Evolutionary conservation across 2,797 vertebrate species (phyloP).

Genomic region (Lagocephalus sceleratus): DNA sequence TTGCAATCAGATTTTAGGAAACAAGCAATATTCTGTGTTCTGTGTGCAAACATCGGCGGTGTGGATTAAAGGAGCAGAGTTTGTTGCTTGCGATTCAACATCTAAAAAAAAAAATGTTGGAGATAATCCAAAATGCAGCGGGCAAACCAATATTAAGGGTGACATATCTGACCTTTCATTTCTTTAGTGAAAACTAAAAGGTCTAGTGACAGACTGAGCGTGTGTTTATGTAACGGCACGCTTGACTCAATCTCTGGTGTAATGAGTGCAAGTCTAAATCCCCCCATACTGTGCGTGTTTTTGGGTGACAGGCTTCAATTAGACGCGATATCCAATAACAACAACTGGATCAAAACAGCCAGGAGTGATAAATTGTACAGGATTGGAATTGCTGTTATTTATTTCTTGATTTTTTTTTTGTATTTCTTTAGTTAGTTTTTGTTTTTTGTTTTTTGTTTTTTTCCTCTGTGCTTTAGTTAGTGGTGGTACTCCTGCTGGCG

Average conservation of each 20-base stretch:
- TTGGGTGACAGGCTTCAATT: conserved; percentile 11
- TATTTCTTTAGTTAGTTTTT: too few species aligned
- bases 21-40: conserved; percentile 28
- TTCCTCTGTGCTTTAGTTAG: too few species aligned
- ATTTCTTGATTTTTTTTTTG: too few species aligned
- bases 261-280: conserved; percentile 35
- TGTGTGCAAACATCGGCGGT: neutral
- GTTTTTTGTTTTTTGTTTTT: too few species aligned
- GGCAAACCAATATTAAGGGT: conserved; percentile 9
- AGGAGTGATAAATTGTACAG: too few species aligned
- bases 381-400: too few species aligned
- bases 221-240: conserved; percentile 36
- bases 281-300: conserved; percentile 5
- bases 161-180: neutral
- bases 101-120: neutral
- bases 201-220: conserved; percentile 22
- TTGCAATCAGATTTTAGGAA: conserved; percentile 49
- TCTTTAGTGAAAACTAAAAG: conserved; percentile 4
- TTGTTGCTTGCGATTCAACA: too few species aligned
- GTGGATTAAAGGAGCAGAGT: too few species aligned
- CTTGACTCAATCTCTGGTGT: conserved; percentile 24
- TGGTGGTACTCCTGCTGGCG: conserved; percentile 26
- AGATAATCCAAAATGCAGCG: neutral
- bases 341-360: too few species aligned
- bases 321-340: conserved; percentile 5